Conservation (phyloP, 2,888 invertebrate genomes). For the Marronus borbonicus region DNA sequence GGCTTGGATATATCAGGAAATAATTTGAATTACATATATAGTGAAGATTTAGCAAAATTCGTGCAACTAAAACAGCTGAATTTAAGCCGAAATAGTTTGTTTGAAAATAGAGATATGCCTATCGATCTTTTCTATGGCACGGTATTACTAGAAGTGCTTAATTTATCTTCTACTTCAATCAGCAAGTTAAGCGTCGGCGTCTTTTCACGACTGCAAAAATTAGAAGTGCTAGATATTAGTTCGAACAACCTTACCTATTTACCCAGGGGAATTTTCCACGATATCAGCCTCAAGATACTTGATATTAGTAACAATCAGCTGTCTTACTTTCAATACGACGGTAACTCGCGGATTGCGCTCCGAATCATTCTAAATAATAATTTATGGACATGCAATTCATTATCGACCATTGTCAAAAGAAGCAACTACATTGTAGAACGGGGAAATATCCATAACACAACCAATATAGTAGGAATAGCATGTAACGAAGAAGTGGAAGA, state of each 20-base stretch:
- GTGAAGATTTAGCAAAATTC: neutral
- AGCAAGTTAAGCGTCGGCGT: constrained; percentile 28
- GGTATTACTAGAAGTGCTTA: neutral
- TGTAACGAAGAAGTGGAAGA: constrained; percentile 21
- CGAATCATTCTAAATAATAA: constrained; percentile 19
- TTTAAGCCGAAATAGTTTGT: constrained; percentile 14
- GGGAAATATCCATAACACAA: constrained; percentile 11
- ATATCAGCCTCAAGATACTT: constrained; percentile 4
- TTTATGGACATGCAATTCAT: constrained; percentile 21
- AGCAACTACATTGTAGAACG: neutral
- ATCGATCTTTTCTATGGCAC: constrained; percentile 8
- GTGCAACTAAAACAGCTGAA: neutral
- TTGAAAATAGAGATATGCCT: constrained; percentile 20
- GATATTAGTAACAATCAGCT: constrained; percentile 27
- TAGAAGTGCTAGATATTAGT: constrained; percentile 32
- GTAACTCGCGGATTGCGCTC: neutral
- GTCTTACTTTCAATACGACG: constrained; percentile 12
- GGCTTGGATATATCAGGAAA: constrained; percentile 34
- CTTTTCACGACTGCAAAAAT: constrained; percentile 18
- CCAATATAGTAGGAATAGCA: constrained; percentile 22
- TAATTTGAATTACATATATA: neutral
- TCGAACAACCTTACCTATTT: constrained; percentile 26
- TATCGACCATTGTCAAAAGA: constrained; percentile 6
- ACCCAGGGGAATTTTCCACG: constrained; percentile 23
- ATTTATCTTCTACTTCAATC: constrained; percentile 33